Conservation (phyloP, 2,113 vertebrate genomes). For the Eubucco bourcierii region DNA sequence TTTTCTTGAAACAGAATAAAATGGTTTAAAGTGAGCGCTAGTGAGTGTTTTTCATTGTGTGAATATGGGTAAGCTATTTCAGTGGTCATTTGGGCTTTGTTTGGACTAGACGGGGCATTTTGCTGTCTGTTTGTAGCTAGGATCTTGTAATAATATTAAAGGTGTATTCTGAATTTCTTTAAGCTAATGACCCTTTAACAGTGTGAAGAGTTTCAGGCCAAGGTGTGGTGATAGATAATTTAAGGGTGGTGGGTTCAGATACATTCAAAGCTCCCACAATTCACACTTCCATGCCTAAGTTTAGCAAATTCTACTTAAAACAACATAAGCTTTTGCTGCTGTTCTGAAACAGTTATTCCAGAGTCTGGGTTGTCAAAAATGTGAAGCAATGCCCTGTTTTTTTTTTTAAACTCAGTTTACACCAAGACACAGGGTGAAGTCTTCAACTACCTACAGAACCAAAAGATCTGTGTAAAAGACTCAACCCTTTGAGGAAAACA, state of each 20-base stretch:
- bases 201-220: neutral
- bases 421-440: neutral
- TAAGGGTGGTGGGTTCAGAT: neutral
- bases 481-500: neutral
- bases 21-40: neutral
- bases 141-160: neutral
- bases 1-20: slow-evolving; percentile 66
- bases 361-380: neutral
- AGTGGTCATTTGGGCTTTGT: neutral
- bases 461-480: neutral
- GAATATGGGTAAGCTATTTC: neutral
- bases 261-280: neutral
- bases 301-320: neutral
- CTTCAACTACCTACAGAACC: neutral
- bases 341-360: neutral
- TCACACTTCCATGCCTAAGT: neutral
- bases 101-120: neutral
- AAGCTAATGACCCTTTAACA: neutral
- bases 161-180: neutral
- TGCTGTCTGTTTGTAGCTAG: neutral
- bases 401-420: neutral
- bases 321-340: neutral
- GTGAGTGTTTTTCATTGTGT: neutral
- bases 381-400: neutral
- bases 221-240: neutral